phyloP scores from a whole-genome alignment of 2,888 invertebrate genomes.

The Fragum sueziense region DNA sequence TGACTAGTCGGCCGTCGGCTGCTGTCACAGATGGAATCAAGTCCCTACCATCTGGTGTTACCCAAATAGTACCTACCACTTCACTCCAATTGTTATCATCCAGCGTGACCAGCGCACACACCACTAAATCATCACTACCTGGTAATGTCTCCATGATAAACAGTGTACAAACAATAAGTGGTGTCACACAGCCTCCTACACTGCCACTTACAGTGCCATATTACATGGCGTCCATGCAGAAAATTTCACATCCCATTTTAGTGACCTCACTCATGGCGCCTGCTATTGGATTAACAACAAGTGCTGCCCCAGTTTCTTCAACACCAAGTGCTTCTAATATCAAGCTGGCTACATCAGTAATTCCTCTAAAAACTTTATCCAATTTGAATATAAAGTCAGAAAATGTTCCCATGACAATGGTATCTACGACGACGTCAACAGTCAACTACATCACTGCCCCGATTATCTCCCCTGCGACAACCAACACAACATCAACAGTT shows the following conservation, averaged over 20 bases:
- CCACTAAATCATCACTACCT: conserved; percentile 15
- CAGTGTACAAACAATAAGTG: neutral
- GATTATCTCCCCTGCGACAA: conserved; percentile 27
- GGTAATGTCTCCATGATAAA: conserved; percentile 1
- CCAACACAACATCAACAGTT: conserved; percentile 30
- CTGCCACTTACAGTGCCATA: conserved; percentile 48
- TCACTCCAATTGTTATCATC: conserved; percentile 2
- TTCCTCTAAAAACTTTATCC: conserved; percentile 27
- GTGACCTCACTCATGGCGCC: conserved; percentile 60
- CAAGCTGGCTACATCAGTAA: conserved; percentile 20
- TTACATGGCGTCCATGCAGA: conserved; percentile 54
- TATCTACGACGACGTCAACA: conserved; percentile 15
- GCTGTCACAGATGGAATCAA: conserved; percentile 18
- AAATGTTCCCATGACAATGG: conserved; percentile 9
- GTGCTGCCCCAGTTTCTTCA: conserved; percentile 25
- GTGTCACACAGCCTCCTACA: neutral
- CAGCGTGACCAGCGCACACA: neutral
- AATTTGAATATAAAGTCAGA: conserved; percentile 24
- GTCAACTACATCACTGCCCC: conserved; percentile 44
- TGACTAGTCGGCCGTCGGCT: conserved; percentile 32
- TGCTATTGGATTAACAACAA: conserved; percentile 40
- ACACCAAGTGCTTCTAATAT: neutral
- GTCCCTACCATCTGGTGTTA: neutral
- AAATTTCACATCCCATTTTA: conserved; percentile 63
- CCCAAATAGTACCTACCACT: neutral